phyloP scores from a whole-genome alignment of 2,888 invertebrate species.

The Melanchra persicariae region DNA sequence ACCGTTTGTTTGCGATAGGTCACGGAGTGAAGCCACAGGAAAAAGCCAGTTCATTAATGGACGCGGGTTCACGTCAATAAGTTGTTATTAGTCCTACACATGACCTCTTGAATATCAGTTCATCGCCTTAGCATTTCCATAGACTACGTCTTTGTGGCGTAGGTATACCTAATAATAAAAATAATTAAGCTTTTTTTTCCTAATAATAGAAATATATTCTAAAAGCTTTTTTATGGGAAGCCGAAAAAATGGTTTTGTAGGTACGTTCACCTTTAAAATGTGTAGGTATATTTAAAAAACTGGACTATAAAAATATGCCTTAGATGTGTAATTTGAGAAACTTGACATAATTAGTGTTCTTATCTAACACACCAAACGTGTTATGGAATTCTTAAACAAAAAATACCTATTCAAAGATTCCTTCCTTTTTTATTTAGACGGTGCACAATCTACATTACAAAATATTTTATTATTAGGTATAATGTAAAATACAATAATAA shows the following conservation, averaged over 20 bases:
- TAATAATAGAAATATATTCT: not conserved
- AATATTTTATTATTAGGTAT: too few species aligned
- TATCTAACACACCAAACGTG: conserved; percentile 4
- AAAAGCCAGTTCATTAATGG: not conserved
- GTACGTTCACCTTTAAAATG: conserved; percentile 3
- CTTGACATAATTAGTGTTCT: conserved; percentile 1
- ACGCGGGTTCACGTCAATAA: not conserved
- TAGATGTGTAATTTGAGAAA: conserved; percentile 9
- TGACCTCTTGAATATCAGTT: not conserved
- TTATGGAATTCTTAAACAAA: conserved; percentile 2
- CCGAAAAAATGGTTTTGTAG: not conserved
- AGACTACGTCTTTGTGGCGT: not conserved
- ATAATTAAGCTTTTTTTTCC: conserved; percentile 8
- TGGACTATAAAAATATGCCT: not conserved
- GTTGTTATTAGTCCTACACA: not conserved
- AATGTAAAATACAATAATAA: too few species aligned
- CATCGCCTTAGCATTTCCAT: not conserved
- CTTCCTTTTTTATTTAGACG: not conserved
- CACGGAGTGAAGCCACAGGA: not conserved
- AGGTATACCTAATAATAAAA: conserved; percentile 1
- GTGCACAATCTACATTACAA: not conserved
- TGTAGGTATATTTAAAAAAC: conserved; percentile 10
- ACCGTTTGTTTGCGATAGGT: not conserved
- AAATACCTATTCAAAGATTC: not conserved
- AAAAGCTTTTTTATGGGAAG: not conserved